Base-by-base conservation (phyloP, 1,140 invertebrate species). In the Zaprionus vittiger region DNA sequence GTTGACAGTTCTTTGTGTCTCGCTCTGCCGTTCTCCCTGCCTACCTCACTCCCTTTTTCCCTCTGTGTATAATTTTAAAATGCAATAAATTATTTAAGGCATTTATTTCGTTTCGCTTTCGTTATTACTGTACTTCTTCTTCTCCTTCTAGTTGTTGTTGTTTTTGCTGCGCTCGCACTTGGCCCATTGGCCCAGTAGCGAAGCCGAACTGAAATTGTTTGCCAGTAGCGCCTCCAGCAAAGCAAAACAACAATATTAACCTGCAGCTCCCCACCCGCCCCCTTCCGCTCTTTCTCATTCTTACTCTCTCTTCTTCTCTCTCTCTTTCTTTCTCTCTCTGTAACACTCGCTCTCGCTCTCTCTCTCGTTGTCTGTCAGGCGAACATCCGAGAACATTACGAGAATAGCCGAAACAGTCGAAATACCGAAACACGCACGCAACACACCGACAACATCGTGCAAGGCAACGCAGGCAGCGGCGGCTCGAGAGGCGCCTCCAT, bases 51-150 rank as follows among this genome's bases (percentile, higher is more conserved):
- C 14, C 44, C n/a, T 63, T 20, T 31, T 1, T 6, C 41, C 20
- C 17, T 14, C 24, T 75, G 22, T 56, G 26, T 63, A 52, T 38
- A 52, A 54, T 71, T 59, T 28, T 34, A 68, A 77, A 81, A 77
- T 84, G 73, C 73, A 79, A 77, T 90, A 73, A 82, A 89, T 89
- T 82, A 89, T 89, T 89, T 81, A 89, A 80, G 75, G 79, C 72
- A 81, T 90, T 84, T 80, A 73, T 83, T 87, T 83, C 79, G 80
- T 78, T 77, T 68, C 73, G 64, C 37, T 79, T 87, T 89, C 80
- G 64, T 74, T 82, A 41, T 54, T 65, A 66, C 55, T 66, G 78
- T 75, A n/a, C 56, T 22, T 22, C 31, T 11, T 17, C 15, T 57
- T 34, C 26, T 47, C 69, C 34, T 55, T 26, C 52, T 41, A 49